phyloP scores from a whole-genome alignment of 2,113 vertebrate species.

The Tragulus kanchil region DNA sequence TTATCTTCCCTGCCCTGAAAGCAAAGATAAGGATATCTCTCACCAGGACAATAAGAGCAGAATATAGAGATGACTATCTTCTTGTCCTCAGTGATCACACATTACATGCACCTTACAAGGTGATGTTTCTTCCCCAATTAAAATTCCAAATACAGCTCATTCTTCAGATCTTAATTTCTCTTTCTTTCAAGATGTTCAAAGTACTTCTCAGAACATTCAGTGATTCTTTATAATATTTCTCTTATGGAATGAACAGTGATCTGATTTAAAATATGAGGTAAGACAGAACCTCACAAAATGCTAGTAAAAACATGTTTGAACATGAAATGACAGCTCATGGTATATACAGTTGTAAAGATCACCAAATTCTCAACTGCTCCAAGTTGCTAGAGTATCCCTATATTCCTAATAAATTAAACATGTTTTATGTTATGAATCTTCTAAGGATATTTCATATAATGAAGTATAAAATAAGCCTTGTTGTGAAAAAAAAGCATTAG shows the following conservation, averaged over 20 bases:
- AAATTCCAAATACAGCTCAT: slow-evolving; percentile 35
- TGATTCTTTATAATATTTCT: not conserved
- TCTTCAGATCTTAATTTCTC: slow-evolving; percentile 16
- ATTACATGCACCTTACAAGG: not conserved
- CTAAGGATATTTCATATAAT: slow-evolving; percentile 22
- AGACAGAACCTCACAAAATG: slow-evolving; percentile 8
- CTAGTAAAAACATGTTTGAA: slow-evolving; percentile 11
- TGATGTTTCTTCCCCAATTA: not conserved
- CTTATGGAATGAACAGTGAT: not conserved
- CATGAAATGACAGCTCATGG: not conserved
- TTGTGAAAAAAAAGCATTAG: not conserved
- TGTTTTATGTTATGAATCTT: slow-evolving; percentile 22
- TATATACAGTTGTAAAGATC: not conserved
- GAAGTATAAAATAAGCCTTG: slow-evolving; percentile 25
- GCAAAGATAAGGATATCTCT: not conserved
- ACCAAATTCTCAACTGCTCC: slow-evolving; percentile 48
- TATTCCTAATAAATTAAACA: slow-evolving; percentile 24
- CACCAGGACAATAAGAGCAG: not conserved
- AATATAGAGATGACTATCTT: not conserved
- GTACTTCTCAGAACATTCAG: not conserved
- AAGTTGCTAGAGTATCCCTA: not conserved
- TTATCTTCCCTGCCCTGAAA: not conserved
- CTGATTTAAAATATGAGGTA: not conserved
- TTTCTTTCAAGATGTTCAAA: slow-evolving; percentile 27
- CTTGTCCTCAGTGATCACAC: not conserved